Base-by-base conservation (phyloP, 2,888 invertebrate species). In the Trimorus sp. region DNA sequence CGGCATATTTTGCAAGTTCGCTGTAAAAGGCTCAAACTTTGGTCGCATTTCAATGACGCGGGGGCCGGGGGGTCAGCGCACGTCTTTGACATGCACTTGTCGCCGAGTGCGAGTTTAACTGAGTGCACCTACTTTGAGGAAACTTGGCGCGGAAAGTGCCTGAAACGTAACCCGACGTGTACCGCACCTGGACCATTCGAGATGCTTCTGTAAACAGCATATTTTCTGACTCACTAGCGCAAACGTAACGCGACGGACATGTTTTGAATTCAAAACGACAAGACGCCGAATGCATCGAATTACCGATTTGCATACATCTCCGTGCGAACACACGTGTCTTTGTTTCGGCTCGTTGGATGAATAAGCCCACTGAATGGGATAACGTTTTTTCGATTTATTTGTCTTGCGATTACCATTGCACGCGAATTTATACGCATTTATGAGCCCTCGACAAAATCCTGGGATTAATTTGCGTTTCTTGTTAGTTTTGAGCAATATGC, bases 181-280 rank as follows among this genome's bases (percentile, higher is more conserved):
- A 60, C 78, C 66, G 62, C 79, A 79, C 54, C 73, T 77, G 76
- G 63, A 79, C 82, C 73, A 62, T 79, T 75, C 58, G 75, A 75
- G 42, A 77, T 40, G 82, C 71, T 77, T 75, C 78, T 82, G 86
- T 88, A 87, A 89, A 88, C 86, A 87, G 86, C 87, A 87, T 89
- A 89, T 89, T 89, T 89, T 89, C 87, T 86, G 86, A 86, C 84
- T 87, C 88, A 85, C 86, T 85, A 87, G 85, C 83, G 88, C 86
- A 87, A 81, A 88, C 84, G 84, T 88, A 88, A 88, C 85, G 73
- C 84, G 87, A 87, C 79, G 83, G 84, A 81, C 86, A 83, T 86
- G 88, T 87, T 86, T 87, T 85, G 85, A 87, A 88, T 88, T 86
- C 85, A 84, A 83, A 78, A 87, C 63, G 78, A 80, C 82, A 73